Evolutionary conservation across 2,888 invertebrate genomes (phyloP).

Genomic region (Tetrapedia diversipes): DNA sequence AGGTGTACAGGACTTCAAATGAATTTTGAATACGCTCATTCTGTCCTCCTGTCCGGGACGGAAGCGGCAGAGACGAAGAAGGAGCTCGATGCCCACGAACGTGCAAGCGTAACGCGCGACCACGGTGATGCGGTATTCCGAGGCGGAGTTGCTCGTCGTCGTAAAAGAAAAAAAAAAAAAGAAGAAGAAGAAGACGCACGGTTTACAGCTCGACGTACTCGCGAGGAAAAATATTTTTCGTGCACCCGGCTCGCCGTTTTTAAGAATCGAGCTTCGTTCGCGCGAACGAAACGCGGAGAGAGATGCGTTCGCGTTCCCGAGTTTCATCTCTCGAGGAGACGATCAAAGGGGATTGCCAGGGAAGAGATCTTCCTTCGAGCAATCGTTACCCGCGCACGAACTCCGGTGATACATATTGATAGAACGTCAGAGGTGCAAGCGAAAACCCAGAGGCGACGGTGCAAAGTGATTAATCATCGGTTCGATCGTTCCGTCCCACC

Average conservation of each 20-base stretch:
- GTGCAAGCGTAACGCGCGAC: background rate
- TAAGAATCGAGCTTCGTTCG: conserved; percentile 26
- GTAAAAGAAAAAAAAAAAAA: too few species aligned
- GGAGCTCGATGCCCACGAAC: conserved; percentile 4
- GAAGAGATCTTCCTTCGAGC: conserved; percentile 20
- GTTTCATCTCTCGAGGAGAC: background rate
- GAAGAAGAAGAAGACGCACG: too few species aligned
- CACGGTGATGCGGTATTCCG: conserved; percentile 23
- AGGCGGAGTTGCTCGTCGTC: background rate
- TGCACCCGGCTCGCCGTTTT: background rate
- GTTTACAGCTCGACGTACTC: conserved; percentile 7
- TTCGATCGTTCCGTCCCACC: conserved; percentile 15
- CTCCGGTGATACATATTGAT: too few species aligned
- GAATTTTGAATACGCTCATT: conserved; percentile 30
- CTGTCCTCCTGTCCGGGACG: background rate
- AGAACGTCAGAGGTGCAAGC: conserved; percentile 54
- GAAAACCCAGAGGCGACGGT: conserved; percentile 55
- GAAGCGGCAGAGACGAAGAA: background rate
- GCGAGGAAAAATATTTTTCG: conserved; percentile 9
- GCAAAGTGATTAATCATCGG: conserved; percentile 65
- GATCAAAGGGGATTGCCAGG: background rate
- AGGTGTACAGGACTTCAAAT: conserved; percentile 10
- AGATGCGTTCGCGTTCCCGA: background rate
- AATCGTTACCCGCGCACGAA: too few species aligned
- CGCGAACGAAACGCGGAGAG: background rate